These are phyloP conservation scores for Idaea biselata DNA, from an alignment of 2,888 invertebrate species.

Conservation along the genomic window DNA sequence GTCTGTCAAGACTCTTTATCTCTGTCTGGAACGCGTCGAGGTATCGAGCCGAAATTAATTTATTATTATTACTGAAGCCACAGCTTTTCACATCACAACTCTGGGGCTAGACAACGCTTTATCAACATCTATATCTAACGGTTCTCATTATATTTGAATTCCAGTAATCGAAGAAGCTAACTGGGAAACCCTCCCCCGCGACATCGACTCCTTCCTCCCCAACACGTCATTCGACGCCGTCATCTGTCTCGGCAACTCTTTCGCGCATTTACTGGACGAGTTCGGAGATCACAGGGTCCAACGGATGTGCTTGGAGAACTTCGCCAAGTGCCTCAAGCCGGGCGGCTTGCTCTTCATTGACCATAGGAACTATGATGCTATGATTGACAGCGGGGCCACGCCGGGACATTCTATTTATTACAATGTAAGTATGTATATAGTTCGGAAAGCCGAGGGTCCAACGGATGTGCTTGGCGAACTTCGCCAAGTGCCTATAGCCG, in stretches of 20 bases:
- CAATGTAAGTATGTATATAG: constrained; percentile 83
- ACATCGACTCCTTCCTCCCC: constrained; percentile 82
- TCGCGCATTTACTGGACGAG: constrained; percentile 92
- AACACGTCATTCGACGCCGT: constrained; percentile 91
- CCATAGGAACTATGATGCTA: constrained; percentile 92
- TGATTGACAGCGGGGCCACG: constrained; percentile 88
- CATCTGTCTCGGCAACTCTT: constrained; percentile 94
- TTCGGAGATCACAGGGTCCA: constrained; percentile 90
- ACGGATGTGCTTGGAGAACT: constrained; percentile 88
- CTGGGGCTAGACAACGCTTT: too few species aligned
- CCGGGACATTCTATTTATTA: constrained; percentile 93
- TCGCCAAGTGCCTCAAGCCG: constrained; percentile 90
- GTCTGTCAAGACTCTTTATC: too few species aligned
- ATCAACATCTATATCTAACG: too few species aligned
- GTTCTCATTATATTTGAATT: constrained; percentile 21
- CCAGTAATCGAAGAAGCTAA: constrained; percentile 95
- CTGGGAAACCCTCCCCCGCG: constrained; percentile 90
- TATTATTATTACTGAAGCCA: too few species aligned
- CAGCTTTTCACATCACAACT: too few species aligned
- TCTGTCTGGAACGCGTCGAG: too few species aligned
- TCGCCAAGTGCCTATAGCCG: too few species aligned
- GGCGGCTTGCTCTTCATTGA: constrained; percentile 92
- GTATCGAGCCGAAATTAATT: too few species aligned
- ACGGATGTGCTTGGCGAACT: too few species aligned
- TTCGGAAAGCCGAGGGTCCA: neutral